Evolutionary conservation across 2,113 vertebrate species (phyloP).

Genomic region (Passer domesticus): DNA sequence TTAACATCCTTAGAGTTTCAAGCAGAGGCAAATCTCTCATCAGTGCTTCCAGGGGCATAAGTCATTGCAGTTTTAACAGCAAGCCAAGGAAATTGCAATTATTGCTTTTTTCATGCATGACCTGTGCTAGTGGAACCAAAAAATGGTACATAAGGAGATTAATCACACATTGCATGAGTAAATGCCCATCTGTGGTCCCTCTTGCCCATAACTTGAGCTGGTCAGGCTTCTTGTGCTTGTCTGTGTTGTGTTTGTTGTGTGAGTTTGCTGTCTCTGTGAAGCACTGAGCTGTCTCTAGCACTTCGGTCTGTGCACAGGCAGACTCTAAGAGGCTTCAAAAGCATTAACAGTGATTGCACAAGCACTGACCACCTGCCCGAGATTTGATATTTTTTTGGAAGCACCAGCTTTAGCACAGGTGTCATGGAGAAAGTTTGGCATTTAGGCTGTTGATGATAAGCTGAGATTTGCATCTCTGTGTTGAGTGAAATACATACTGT

Average conservation of each 20-base stretch:
- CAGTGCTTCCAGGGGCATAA: neutral
- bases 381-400: neutral
- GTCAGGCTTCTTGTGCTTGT: neutral
- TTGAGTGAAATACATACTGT: neutral
- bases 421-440: neutral
- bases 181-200: neutral
- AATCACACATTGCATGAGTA: neutral
- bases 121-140: neutral
- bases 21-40: neutral
- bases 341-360: neutral
- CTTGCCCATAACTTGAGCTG: neutral
- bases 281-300: neutral
- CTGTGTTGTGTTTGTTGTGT: neutral
- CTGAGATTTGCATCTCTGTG: neutral
- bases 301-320: neutral
- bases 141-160: neutral
- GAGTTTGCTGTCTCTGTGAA: neutral
- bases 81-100: neutral
- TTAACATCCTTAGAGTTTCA: neutral
- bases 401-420: neutral
- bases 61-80: neutral
- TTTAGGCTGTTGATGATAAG: accelerated
- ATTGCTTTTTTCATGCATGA: neutral
- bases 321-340: neutral
- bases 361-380: neutral